Conservation (phyloP, 2,113 vertebrate species). For the Seriola aureovittata region DNA sequence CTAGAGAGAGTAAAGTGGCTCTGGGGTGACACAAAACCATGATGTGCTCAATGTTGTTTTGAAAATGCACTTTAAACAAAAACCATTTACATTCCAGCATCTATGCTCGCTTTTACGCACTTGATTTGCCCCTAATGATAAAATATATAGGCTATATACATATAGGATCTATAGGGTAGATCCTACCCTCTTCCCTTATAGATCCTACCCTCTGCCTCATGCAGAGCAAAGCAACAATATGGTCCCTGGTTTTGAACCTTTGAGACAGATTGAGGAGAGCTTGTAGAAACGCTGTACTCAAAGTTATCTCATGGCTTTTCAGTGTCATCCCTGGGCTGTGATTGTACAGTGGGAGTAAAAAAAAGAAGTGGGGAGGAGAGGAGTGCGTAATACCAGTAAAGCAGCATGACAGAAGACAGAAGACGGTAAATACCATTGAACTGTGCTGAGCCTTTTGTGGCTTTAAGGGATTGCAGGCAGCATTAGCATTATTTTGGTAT, state of each 20-base stretch:
- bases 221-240: conserved; percentile 44
- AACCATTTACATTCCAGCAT: conserved; percentile 72
- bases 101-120: conserved; percentile 54
- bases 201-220: conserved; percentile 8
- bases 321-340: conserved; percentile 58
- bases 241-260: conserved; percentile 32
- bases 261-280: conserved; percentile 29
- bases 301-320: conserved; percentile 64
- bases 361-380: conserved; percentile 53
- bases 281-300: conserved; percentile 48
- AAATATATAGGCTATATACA: conserved; percentile 30
- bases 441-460: conserved; percentile 54
- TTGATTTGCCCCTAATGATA: conserved; percentile 58
- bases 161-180: neutral
- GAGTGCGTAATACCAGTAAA: conserved; percentile 60
- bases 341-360: conserved; percentile 40
- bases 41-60: conserved; percentile 33
- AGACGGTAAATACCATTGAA: conserved; percentile 65
- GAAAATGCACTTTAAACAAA: conserved; percentile 75
- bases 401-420: conserved; percentile 67
- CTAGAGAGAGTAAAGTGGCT: neutral
- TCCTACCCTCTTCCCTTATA: neutral
- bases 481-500: conserved; percentile 77
- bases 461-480: conserved; percentile 72
- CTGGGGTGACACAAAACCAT: conserved; percentile 27